Conservation (phyloP, 2,888 invertebrate species). For the Teinopalpus imperialis region DNA sequence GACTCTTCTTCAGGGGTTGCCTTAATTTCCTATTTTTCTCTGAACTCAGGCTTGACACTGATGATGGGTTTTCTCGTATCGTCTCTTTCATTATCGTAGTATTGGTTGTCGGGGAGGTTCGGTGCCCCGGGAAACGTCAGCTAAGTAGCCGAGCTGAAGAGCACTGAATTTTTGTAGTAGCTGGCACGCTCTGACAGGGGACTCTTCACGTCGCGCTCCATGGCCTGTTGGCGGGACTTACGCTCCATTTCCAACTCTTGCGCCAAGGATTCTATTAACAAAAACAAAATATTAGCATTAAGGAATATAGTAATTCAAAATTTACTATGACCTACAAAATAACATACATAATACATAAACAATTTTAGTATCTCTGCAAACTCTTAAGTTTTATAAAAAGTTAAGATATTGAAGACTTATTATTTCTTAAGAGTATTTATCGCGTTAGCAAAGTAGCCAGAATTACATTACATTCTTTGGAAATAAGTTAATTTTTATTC, state of each 20-base stretch:
- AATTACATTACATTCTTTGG: no score
- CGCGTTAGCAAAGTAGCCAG: no score
- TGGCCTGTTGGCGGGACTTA: conserved; percentile 89
- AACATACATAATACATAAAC: no score
- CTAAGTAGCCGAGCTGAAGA: conserved; percentile 94
- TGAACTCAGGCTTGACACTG: conserved; percentile 80
- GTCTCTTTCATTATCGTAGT: conserved; percentile 60
- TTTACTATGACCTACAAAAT: no score
- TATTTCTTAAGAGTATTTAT: no score
- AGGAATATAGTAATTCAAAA: no score
- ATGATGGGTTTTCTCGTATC: conserved; percentile 76
- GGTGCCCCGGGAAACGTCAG: conserved; percentile 65
- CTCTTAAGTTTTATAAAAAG: no score
- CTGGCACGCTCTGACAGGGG: conserved; percentile 90
- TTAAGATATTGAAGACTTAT: no score
- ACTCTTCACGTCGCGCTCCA: conserved; percentile 92
- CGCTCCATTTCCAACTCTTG: conserved; percentile 94
- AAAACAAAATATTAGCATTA: no score
- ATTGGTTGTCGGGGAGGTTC: conserved; percentile 63
- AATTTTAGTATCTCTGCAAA: no score
- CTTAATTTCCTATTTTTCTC: conserved; percentile 63
- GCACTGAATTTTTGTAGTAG: conserved; percentile 95
- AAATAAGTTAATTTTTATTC: no score
- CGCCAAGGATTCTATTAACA: conserved; percentile 89
- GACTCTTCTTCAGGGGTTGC: conserved; percentile 29